phyloP scores from a whole-genome alignment of 2,888 invertebrate genomes.

The Xanthia togata region DNA sequence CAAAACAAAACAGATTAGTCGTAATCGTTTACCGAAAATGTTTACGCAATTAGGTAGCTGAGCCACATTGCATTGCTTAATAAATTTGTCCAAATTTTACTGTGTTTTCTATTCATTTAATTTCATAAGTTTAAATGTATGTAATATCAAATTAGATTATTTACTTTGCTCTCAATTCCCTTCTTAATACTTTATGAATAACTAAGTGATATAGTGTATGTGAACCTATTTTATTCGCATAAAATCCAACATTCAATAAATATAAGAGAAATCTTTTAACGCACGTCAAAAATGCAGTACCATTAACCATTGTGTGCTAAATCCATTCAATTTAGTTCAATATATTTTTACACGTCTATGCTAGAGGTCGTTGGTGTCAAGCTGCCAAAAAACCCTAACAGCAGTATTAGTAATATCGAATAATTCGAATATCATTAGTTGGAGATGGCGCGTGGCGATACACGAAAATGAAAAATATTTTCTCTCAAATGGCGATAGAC shows the following conservation, averaged over 20 bases:
- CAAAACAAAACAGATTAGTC: too few species aligned
- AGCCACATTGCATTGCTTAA: neutral
- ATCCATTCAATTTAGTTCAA: conserved; percentile 21
- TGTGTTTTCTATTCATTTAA: neutral
- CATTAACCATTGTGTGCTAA: neutral
- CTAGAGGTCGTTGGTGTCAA: conserved; percentile 21
- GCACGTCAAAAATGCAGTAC: conserved; percentile 4
- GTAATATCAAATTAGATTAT: neutral
- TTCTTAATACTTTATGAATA: too few species aligned
- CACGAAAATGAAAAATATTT: conserved; percentile 36
- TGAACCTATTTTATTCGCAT: neutral
- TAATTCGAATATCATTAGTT: conserved; percentile 32
- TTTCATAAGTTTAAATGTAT: neutral
- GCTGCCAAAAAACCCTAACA: conserved; percentile 17
- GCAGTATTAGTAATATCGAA: conserved; percentile 16
- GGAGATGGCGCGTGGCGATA: conserved; percentile 60
- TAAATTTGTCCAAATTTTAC: neutral
- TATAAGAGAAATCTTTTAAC: conserved; percentile 8
- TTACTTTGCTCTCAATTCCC: neutral
- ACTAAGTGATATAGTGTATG: neutral
- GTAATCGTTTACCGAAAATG: too few species aligned
- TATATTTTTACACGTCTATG: conserved; percentile 6
- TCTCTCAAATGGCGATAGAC: conserved; percentile 3
- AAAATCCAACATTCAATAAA: neutral
- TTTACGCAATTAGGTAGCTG: too few species aligned